A percentile compares a stretch with the other conserved stretches of the same genome.
Conservation (phyloP, 2,113 vertebrate species). For the Sterrhoptilus dennistouni region DNA sequence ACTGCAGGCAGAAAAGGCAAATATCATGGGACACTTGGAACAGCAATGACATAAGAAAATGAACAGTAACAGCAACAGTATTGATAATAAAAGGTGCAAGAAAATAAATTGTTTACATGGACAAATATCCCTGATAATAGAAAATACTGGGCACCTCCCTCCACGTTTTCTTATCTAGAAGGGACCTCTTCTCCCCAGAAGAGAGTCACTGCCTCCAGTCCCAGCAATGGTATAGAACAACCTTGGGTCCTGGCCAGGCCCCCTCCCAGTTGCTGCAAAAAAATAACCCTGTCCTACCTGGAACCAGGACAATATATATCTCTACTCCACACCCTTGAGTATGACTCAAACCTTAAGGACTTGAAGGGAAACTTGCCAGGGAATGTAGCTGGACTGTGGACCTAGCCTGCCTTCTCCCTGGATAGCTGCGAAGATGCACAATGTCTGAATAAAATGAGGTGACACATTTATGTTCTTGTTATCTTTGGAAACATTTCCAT, state of each 20-base stretch:
- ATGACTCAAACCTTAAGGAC: background rate
- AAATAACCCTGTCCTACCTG: background rate
- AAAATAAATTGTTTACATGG: background rate
- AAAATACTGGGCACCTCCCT: rapidly evolving
- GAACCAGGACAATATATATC: background rate
- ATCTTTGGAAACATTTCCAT: background rate
- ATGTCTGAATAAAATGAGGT: background rate
- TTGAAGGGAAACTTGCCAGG: background rate
- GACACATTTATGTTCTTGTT: background rate
- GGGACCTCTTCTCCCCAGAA: rapidly evolving
- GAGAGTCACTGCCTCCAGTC: background rate
- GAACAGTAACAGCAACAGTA: background rate
- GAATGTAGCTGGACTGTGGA: background rate
- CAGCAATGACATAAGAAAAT: background rate
- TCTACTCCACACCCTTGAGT: background rate
- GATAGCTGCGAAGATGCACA: background rate
- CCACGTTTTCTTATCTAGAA: background rate
- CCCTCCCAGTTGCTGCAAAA: background rate
- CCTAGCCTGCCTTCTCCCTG: background rate
- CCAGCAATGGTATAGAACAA: background rate
- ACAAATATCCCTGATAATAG: rapidly evolving
- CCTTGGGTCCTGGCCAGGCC: background rate
- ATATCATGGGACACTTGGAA: background rate
- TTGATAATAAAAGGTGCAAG: background rate
- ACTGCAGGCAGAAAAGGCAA: background rate